A percentile compares a stretch with the other conserved stretches of the same genome.
These are phyloP conservation scores for Fratercula arctica DNA, from an alignment of 2,797 vertebrate genomes.

Conservation along the genomic window DNA sequence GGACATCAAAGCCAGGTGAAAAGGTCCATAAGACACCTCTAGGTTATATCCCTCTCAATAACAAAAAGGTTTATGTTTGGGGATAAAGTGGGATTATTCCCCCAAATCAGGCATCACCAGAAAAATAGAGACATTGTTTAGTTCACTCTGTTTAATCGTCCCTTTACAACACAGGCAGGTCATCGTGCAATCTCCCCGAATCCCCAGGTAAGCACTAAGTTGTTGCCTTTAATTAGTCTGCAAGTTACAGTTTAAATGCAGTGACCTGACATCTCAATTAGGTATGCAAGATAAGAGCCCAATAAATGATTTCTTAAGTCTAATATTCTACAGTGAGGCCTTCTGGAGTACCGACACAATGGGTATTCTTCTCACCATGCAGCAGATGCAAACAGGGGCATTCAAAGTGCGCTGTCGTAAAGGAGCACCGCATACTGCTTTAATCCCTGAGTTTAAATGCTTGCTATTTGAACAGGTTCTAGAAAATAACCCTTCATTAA, in stretches of 20 bases:
- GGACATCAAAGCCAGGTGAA: constrained; percentile 56
- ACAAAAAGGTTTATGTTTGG: constrained; percentile 16
- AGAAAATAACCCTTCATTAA: constrained; percentile 22
- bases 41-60: neutral
- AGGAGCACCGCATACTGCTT: neutral
- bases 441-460: neutral
- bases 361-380: neutral
- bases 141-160: constrained; percentile 41
- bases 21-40: constrained; percentile 11
- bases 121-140: constrained; percentile 38
- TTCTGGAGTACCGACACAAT: constrained; percentile 1
- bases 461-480: constrained; percentile 20
- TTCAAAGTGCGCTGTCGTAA: neutral
- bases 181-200: constrained; percentile 39
- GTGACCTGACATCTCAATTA: constrained; percentile 47
- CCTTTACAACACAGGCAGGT: constrained; percentile 36
- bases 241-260: constrained; percentile 69
- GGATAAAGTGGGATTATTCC: constrained; percentile 45
- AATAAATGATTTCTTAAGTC: constrained; percentile 50
- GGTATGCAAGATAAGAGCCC: constrained; percentile 62
- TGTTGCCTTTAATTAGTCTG: constrained; percentile 65
- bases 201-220: constrained; percentile 53
- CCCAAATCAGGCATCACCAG: constrained; percentile 1
- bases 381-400: constrained; percentile 6
- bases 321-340: constrained; percentile 27